A percentile compares a stretch with the other conserved stretches of the same genome.
Evolutionary conservation across 1,140 invertebrate species (phyloP).

Genomic region (Eueides isabella): DNA sequence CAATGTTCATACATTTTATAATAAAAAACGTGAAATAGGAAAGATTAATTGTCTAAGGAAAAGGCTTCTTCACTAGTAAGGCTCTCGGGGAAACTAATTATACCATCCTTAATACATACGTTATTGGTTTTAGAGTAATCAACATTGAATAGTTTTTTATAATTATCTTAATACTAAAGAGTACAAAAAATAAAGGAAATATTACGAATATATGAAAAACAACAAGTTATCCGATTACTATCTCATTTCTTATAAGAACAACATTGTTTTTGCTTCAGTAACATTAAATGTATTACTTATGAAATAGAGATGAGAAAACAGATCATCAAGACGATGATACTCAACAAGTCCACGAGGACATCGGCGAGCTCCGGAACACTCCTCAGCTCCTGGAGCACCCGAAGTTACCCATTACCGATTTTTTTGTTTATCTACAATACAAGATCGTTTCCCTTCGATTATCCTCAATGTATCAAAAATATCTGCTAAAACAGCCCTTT

Average conservation of each 20-base stretch:
- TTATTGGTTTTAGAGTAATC: conserved; percentile 79
- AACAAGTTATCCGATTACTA: conserved; percentile 78
- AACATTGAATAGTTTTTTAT: conserved; percentile 82
- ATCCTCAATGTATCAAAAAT: conserved; percentile 81
- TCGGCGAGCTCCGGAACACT: conserved; percentile 35
- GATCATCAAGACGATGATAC: conserved; percentile 49
- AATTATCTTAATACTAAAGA: conserved; percentile 81
- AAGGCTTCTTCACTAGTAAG: conserved; percentile 75
- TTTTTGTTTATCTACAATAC: conserved; percentile 57
- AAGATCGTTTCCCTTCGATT: conserved; percentile 78
- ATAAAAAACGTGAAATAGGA: conserved; percentile 56
- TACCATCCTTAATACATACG: conserved; percentile 75
- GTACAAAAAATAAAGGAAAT: conserved; percentile 83
- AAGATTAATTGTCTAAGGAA: conserved; percentile 74
- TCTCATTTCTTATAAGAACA: conserved; percentile 80
- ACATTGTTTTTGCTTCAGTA: conserved; percentile 79
- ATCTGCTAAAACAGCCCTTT: conserved; percentile 81
- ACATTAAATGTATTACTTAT: conserved; percentile 73
- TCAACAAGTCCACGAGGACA: conserved; percentile 44
- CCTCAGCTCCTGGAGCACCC: conserved; percentile 37
- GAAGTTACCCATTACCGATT: conserved; percentile 42
- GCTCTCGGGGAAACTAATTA: conserved; percentile 78
- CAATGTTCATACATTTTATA: conserved; percentile 44
- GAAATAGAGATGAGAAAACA: conserved; percentile 66
- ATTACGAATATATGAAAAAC: conserved; percentile 82